Evolutionary conservation across 2,888 invertebrate species (phyloP), one percentile per base, ranked within the genome.

Genomic region (Pristionchus maxplancki): DNA sequence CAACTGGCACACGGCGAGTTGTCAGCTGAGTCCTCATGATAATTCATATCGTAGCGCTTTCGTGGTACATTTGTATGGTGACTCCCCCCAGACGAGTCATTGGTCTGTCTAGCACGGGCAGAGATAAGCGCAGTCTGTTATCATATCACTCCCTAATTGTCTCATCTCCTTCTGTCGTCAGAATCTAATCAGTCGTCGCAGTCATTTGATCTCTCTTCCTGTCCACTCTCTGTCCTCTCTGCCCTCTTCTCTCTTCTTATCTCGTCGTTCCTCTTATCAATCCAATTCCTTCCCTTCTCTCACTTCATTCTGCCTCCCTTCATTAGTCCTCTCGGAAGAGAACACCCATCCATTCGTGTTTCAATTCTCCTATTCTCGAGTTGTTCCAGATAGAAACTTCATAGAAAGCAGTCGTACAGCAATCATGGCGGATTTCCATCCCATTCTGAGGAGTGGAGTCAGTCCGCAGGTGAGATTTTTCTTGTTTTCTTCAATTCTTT

Each of bases 141-240:
- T 11, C n/a, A 1, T 81, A 81, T 81, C 81, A 48, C 9, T 48
- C 48, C 31, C 6, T 37, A 31, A 34, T 67, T 37, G 71, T 48
- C 11, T 48, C 78, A 78, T 44, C 20, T 44, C 44, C 37, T 24
- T 71, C 31, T 71, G 37, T 9, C 44, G 28, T 78, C 78, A 48
- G 9, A 82, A 82, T 82, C 53, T 53, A 53, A 82, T 82, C 53
- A 34, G 34, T 20, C 24, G 24, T 24, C 50, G 64, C 20, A 37
- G 71, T 81, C 50, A 81, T 81, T 50, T 81, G 48, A 44, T 53
- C 82, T 83, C 82, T 83, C 34, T 34, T 53, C 82, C 31, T 83
- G 82, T 28, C 64, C 58, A 85, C 28, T 58, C 83, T 37, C 64
- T 84, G 28, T 15, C n/a, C 44, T 44, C 44, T 44, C 11, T 53